A percentile compares a stretch with the other conserved stretches of the same genome.
These are phyloP conservation scores for Todus mexicanus DNA, from an alignment of 2,797 vertebrate genomes.

Conservation along the genomic window DNA sequence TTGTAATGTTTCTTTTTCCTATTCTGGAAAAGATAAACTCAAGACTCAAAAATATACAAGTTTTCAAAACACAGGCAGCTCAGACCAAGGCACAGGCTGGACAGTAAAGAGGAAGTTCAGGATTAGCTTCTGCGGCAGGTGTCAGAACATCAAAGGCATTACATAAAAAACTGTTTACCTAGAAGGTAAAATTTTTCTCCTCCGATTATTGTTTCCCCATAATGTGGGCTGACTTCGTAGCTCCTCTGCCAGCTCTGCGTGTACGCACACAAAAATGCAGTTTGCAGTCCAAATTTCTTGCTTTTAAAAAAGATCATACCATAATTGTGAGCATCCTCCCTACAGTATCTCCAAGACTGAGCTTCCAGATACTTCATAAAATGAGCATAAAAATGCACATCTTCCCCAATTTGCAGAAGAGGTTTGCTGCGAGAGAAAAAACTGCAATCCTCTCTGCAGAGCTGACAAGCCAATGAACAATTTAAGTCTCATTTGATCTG, in stretches of 20 bases:
- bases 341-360: not conserved
- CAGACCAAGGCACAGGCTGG: not conserved
- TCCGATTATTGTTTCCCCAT: not conserved
- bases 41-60: not conserved
- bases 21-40: not conserved
- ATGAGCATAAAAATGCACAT: not conserved
- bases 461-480: not conserved
- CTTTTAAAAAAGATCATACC: not conserved
- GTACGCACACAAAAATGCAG: not conserved
- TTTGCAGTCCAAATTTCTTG: not conserved
- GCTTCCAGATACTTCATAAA: not conserved
- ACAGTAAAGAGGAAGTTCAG: not conserved
- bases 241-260: not conserved
- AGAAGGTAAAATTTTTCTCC: not conserved
- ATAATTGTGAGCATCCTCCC: not conserved
- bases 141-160: not conserved
- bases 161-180: not conserved
- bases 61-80: not conserved
- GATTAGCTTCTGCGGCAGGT: not conserved
- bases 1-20: not conserved
- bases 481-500: slow-evolving; percentile 10
- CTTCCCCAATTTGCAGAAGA: not conserved
- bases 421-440: not conserved
- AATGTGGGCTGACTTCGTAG: not conserved
- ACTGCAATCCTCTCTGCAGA: not conserved